These are phyloP conservation scores for Lepidotrigona ventralis DNA, from an alignment of 1,140 invertebrate genomes.

Conservation along the genomic window DNA sequence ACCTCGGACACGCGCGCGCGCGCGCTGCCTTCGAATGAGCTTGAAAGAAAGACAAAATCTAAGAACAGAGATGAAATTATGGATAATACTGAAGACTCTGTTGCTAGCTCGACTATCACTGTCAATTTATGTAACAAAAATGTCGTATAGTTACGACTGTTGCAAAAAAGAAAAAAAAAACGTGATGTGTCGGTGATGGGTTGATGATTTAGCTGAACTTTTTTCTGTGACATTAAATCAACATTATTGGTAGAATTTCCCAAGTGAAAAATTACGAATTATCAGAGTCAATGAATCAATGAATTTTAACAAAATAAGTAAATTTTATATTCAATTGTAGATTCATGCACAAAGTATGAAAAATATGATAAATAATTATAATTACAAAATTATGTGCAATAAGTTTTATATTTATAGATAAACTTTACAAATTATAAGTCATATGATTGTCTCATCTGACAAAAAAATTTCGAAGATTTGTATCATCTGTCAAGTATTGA, in stretches of 20 bases:
- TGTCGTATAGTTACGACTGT: neutral
- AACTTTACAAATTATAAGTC: no score
- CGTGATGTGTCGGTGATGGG: neutral
- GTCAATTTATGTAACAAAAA: neutral
- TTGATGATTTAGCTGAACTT: neutral
- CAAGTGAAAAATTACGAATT: neutral
- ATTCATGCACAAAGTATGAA: no score
- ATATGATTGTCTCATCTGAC: no score
- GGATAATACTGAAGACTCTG: no score
- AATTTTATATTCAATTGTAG: no score
- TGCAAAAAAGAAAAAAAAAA: neutral
- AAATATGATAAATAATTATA: no score
- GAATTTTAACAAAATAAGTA: neutral
- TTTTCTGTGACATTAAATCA: neutral
- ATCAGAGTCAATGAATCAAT: neutral
- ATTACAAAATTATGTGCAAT: no score
- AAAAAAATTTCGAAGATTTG: no score
- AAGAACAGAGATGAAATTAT: neutral
- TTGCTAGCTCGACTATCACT: neutral
- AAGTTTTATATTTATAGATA: no score
- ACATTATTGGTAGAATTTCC: neutral
- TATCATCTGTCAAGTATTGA: no score
- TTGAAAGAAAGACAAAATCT: neutral
- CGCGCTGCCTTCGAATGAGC: neutral
- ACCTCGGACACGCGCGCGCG: conserved; percentile 32